Percentiles rank a stretch among this genome's conserved stretches.
phyloP scores from a whole-genome alignment of 2,113 vertebrate genomes.

The Centrocercus urophasianus region DNA sequence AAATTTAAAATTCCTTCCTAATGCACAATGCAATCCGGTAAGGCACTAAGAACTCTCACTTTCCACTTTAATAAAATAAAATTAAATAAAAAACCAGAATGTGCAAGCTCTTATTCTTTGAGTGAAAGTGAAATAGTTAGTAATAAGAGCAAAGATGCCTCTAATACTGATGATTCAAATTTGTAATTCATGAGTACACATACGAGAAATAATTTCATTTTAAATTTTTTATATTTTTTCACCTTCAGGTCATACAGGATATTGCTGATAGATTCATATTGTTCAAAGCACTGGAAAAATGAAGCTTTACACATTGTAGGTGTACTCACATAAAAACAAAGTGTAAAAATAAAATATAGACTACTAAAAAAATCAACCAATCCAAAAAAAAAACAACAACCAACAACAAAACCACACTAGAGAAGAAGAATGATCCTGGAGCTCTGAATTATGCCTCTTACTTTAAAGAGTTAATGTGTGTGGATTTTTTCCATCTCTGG shows the following conservation, averaged over 20 bases:
- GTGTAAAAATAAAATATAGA: not conserved
- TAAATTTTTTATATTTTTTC: not conserved
- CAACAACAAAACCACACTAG: not conserved
- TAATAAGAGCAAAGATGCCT: not conserved
- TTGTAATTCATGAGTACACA: not conserved
- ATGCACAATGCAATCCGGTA: not conserved
- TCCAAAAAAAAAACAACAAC: not conserved
- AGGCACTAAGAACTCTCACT: not conserved
- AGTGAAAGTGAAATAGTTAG: not conserved
- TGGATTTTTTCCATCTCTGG: not conserved
- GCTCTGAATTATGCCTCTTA: not conserved
- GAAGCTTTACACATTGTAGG: not conserved
- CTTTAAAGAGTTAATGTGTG: not conserved
- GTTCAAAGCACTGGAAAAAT: not conserved
- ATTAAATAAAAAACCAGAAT: not conserved
- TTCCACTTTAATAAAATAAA: not conserved
- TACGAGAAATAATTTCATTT: not conserved
- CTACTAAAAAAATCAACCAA: not conserved
- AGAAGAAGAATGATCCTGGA: not conserved
- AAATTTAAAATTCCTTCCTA: constrained; percentile 73
- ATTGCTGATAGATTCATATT: not conserved
- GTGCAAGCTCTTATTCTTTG: not conserved
- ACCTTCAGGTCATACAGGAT: not conserved
- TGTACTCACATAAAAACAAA: not conserved
- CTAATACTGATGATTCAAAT: not conserved